phyloP scores from a whole-genome alignment of 2,797 vertebrate species.

The Lycodopsis pacificus region DNA sequence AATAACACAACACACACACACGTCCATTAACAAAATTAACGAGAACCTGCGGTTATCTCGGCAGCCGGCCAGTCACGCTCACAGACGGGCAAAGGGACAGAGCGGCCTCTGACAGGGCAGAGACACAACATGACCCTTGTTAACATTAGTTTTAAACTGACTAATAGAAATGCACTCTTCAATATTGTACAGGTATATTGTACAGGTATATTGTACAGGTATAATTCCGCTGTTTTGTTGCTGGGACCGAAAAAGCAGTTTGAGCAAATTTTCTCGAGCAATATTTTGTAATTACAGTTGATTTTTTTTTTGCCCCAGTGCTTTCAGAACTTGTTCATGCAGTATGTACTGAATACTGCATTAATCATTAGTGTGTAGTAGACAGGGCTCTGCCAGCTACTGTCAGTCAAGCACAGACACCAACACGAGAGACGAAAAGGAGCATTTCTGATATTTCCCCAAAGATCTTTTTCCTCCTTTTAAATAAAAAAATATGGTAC shows the following conservation, averaged over 20 bases:
- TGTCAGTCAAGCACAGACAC: not conserved
- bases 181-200: not conserved
- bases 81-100: too few relatives aligned
- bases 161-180: not conserved
- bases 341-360: not conserved
- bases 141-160: not conserved
- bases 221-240: not conserved
- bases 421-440: not conserved
- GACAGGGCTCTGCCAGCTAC: not conserved
- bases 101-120: too few relatives aligned
- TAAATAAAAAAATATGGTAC: not conserved
- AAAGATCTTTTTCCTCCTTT: not conserved
- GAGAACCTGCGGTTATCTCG: too few relatives aligned
- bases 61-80: too few relatives aligned
- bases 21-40: too few relatives aligned
- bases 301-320: not conserved
- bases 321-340: not conserved
- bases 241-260: not conserved
- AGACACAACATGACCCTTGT: not conserved
- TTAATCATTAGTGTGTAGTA: not conserved
- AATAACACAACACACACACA: not conserved
- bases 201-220: not conserved
- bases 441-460: not conserved
- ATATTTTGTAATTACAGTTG: not conserved
- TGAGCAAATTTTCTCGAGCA: not conserved